Base-by-base conservation (phyloP, 2,113 vertebrate species). In the Esox niger region DNA sequence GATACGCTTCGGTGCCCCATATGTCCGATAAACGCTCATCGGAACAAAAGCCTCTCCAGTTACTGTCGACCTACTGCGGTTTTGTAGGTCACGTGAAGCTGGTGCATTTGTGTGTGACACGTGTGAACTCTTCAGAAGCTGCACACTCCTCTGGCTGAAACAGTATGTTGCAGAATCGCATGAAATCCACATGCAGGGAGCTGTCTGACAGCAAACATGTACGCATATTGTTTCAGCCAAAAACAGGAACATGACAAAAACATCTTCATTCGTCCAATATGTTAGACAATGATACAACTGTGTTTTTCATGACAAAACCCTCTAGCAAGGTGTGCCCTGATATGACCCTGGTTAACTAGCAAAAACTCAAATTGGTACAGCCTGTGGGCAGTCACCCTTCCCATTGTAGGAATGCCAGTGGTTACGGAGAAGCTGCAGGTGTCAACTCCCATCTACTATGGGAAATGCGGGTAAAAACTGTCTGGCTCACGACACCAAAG, bases 401-500 rank as follows among this genome's bases (percentile, higher is more conserved):
- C 10, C 26, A 9, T n/a, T 7, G 29, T n/a, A 30, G 11, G 20
- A 13, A 8, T 17, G 68, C 72, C 69, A 82, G 82, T 66, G 83
- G 55, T 43, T 32, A 66, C 55, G 29, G 78, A 73, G 85, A 85
- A 87, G 86, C 81, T 8, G 20, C 11, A 52, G n/a, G 9, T 11
- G 11, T 5, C 11, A n/a, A 23, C 47, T 21, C 47, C 8, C 47
- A 52, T 61, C 68, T 71, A 58, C 70, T 66, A 2, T 64, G 70
- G 59, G 26, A 82, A 79, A 87, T 83, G 77, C 83, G 76, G 81
- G 82, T 84, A 73, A 86, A 86, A 86, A 85, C 47, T 68, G 87
- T 83, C 47, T 82, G 67, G 84, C 77, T 73, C 83, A 82, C 56
- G 21, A 52, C 67, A 69, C 78, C 73, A 70, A 25, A 6, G 78